A percentile compares a stretch with the other conserved stretches of the same genome.
These are phyloP conservation scores for Heloderma charlesbogerti DNA, from an alignment of 2,113 vertebrate genomes.

Conservation along the genomic window DNA sequence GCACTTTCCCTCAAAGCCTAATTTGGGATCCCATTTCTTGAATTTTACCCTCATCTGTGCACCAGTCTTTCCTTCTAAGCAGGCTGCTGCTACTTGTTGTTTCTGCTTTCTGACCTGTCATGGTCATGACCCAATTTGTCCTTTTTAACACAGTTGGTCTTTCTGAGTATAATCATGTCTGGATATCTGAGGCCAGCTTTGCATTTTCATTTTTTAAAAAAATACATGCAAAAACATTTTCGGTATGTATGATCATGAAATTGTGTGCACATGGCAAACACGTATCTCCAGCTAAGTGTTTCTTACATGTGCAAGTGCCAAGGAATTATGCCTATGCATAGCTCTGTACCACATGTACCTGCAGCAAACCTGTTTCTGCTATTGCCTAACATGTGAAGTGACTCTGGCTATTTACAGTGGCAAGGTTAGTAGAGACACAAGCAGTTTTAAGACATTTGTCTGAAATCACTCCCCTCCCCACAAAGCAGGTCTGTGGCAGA, in stretches of 20 bases:
- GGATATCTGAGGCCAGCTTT: background rate
- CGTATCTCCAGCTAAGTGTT: background rate
- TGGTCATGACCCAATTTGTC: background rate
- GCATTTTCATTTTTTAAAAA: background rate
- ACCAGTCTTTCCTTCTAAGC: background rate
- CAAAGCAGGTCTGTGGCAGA: background rate
- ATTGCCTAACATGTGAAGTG: background rate
- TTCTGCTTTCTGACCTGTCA: background rate
- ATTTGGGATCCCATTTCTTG: background rate
- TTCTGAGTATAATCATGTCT: background rate
- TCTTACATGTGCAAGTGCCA: background rate
- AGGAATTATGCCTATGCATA: background rate
- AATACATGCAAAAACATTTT: background rate
- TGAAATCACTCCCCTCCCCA: background rate
- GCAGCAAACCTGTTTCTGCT: background rate
- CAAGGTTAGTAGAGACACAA: background rate
- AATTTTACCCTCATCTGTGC: background rate
- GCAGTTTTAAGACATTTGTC: background rate
- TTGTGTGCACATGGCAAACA: background rate
- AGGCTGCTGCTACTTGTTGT: background rate
- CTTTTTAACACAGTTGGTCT: background rate
- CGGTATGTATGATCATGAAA: background rate
- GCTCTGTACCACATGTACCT: too few species aligned
- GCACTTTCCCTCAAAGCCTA: background rate
- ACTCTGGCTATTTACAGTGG: background rate